Evolutionary conservation across 2,113 vertebrate species (phyloP), one percentile per base, ranked within the genome.

Genomic region (Toxotes jaculatrix): DNA sequence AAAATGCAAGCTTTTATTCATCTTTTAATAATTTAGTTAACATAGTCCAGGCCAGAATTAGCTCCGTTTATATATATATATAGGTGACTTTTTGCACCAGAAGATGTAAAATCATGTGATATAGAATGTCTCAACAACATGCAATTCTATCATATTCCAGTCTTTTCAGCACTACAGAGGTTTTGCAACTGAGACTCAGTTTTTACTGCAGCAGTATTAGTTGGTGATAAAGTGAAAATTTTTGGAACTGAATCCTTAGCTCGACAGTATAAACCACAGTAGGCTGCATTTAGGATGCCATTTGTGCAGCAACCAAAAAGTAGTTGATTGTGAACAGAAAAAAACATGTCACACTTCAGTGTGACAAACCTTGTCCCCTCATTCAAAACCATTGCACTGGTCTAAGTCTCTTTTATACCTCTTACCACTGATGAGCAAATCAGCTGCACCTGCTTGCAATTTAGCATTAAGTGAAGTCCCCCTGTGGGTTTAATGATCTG

Each of bases 401-500:
- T 27, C 34, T 27, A n/a, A 65, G 45, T 40, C 47, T 38, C 10
- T 53, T 68, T 68, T 12, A 7, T 23, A 21, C 32, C 40, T 74
- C 42, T 49, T 16, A 42, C 23, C 36, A 21, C 40, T 57, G 16
- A 73, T 16, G 63, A 64, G 27, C 59, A 1, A 23, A 77, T 82
- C 40, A 64, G 62, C 49, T 78, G 40, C 74, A 63, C 23, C 38
- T 42, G 74, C 21, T 14, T 64, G 51, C 49, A 65, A 7, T 3
- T 57, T 47, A 60, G 74, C 27, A 27, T 27, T 42, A 16, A 77
- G 31, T 56, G 38, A 85, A 68, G 57, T 11, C 62, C 19, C 32
- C 77, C 21, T 49, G 63, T 57, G 16, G 55, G 16, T 79, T 45
- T 60, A 31, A 0, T 53, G 47, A 77, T 77, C 51, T 42, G 0